Evolutionary conservation across 2,113 vertebrate genomes (phyloP).

Genomic region (Mesoclemmys tuberculata): DNA sequence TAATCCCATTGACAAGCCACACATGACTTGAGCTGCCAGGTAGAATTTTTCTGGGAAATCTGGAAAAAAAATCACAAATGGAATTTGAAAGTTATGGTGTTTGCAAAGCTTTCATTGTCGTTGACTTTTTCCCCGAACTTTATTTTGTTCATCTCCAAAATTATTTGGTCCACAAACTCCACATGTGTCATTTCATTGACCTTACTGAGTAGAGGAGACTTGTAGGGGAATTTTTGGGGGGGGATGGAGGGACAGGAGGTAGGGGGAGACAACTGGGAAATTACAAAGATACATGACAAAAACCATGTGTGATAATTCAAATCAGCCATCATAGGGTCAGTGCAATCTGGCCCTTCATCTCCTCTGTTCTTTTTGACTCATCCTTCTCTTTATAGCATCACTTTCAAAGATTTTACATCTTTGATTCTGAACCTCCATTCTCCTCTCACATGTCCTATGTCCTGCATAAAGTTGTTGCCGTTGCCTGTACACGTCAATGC

Average conservation of each 20-base stretch:
- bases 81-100: neutral
- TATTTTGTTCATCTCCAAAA: neutral
- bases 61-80: neutral
- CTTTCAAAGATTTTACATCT: neutral
- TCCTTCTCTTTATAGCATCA: neutral
- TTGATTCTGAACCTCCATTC: neutral
- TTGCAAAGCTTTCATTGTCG: neutral
- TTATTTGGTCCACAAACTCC: neutral
- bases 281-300: neutral
- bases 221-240: neutral
- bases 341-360: neutral
- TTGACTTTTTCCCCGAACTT: neutral
- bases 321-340: neutral
- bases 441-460: neutral
- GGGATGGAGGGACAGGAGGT: neutral
- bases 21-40: neutral
- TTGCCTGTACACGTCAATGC: fast-evolving
- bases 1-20: neutral
- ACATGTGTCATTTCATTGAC: neutral
- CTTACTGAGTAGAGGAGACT: neutral
- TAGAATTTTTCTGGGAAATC: neutral
- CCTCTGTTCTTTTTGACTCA: neutral
- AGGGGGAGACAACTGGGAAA: neutral
- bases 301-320: neutral
- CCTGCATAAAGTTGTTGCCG: neutral